Base-by-base conservation (phyloP, 37 sponge, comb jelly and placozoan species). In the Theonella swinhoei region DNA sequence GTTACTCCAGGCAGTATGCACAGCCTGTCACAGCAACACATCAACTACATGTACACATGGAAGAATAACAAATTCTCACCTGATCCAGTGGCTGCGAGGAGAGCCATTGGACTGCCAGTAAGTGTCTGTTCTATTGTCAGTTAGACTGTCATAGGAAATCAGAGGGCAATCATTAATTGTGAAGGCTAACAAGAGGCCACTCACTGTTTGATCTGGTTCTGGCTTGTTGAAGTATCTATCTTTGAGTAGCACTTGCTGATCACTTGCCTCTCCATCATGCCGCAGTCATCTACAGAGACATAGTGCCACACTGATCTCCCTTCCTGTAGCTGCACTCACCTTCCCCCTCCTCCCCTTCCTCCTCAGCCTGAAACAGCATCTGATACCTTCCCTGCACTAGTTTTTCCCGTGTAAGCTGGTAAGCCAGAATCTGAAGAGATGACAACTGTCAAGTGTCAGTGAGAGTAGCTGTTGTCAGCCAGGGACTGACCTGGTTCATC, bases 81-180 rank as follows among this genome's bases (percentile, higher is more conserved):
- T 73, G 24, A 94, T 91, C 91, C 92, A 94, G 59, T 94, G 95
- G 3, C 71, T 84, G 31, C 89, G 39, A 38, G 95, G 88, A 23
- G 89, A 82, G 0, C 95, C 95, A 88, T 81, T 91, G n/a, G 95
- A 94, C 77, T 94, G 95, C 92, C 95, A 94, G 67, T 87, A 93
- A 1, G 87, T 89, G 40, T 78, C 68, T 20, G 34, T 42, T 42
- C 54, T 36, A 38, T 37, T 69, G 65, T 93, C 91, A 61, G 70
- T 39, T 22, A 93, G 72, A 47, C 86, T 84, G 67, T 24, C 28
- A 3, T 33, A 67, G 26, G 54, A n/a, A 62, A 30, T 36, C 8
- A 9, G 39, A 9, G 65, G 32, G 0, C 9, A 29, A 68, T 3
- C 26, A 63, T 3, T n/a, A n/a, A n/a, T n/a, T n/a, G n/a, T n/a